phyloP scores from a whole-genome alignment of 2,113 vertebrate genomes.

The Engraulis encrasicolus region DNA sequence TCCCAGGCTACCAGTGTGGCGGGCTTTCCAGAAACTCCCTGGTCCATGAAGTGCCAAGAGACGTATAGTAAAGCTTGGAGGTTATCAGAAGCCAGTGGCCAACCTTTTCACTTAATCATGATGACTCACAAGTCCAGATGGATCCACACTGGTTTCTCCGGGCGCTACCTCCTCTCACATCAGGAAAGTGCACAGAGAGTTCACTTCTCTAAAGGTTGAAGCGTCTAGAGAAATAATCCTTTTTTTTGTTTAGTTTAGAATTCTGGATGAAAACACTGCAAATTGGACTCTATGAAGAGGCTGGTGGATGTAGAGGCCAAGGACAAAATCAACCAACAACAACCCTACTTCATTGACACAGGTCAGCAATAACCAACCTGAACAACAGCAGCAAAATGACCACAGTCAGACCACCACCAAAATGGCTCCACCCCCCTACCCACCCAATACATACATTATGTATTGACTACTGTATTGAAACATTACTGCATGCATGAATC shows the following conservation, averaged over 20 bases:
- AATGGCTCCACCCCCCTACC: no score
- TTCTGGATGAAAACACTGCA: neutral
- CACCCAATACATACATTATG: no score
- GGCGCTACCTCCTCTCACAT: neutral
- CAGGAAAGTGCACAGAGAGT: neutral
- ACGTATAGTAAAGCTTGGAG: neutral
- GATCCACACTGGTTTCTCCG: neutral
- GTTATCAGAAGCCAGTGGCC: neutral
- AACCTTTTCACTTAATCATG: no score
- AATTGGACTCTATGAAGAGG: neutral
- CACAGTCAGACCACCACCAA: no score
- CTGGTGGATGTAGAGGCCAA: neutral
- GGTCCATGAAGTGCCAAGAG: neutral
- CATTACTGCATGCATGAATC: no score
- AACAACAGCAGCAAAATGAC: no score
- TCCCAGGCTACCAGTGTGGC: no score
- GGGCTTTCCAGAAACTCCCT: neutral
- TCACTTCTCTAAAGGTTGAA: neutral
- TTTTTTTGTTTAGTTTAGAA: neutral
- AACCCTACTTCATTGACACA: no score
- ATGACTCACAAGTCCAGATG: neutral
- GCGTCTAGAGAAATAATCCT: neutral
- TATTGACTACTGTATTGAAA: no score
- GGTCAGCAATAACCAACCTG: no score
- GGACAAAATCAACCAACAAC: no score